A percentile compares a stretch with the other conserved stretches of the same genome.
Evolutionary conservation across 1,140 invertebrate genomes (phyloP).

Genomic region (Pachypsylla venusta): DNA sequence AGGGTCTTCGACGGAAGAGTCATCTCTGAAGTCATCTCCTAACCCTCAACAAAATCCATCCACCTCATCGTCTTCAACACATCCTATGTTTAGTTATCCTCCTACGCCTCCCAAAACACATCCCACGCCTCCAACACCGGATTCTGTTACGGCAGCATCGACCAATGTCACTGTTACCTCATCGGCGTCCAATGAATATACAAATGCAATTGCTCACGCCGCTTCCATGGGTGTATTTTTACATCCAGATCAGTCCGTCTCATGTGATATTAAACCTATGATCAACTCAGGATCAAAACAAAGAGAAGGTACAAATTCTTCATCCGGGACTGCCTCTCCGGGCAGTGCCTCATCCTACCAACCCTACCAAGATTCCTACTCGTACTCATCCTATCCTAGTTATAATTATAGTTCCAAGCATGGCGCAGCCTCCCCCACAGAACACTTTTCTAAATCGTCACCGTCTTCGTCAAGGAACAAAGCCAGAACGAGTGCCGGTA

Average conservation of each 20-base stretch:
- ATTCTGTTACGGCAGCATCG: slow-evolving; percentile 20
- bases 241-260: slow-evolving; percentile 20
- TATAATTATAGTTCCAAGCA: slow-evolving; percentile 13
- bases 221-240: slow-evolving; percentile 24
- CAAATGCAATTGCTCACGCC: slow-evolving; percentile 21
- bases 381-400: slow-evolving; percentile 17
- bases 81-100: slow-evolving; percentile 25
- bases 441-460: slow-evolving; percentile 18
- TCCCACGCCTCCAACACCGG: slow-evolving; percentile 21
- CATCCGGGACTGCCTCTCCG: slow-evolving; percentile 20
- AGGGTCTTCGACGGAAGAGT: slow-evolving; percentile 2
- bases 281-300: slow-evolving; percentile 21
- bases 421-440: slow-evolving; percentile 11
- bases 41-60: slow-evolving; percentile 12
- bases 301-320: slow-evolving; percentile 24
- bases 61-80: slow-evolving; percentile 11
- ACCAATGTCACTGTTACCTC: slow-evolving; percentile 19
- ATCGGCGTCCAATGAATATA: slow-evolving; percentile 20
- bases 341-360: slow-evolving; percentile 13
- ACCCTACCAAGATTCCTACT: slow-evolving; percentile 16
- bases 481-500: slow-evolving; percentile 25
- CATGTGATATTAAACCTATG: slow-evolving; percentile 23
- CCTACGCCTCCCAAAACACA: slow-evolving; percentile 22
- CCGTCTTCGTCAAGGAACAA: slow-evolving; percentile 21
- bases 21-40: not conserved